phyloP scores from a whole-genome alignment of 2,113 vertebrate genomes.

The Gallinago jamesoni region DNA sequence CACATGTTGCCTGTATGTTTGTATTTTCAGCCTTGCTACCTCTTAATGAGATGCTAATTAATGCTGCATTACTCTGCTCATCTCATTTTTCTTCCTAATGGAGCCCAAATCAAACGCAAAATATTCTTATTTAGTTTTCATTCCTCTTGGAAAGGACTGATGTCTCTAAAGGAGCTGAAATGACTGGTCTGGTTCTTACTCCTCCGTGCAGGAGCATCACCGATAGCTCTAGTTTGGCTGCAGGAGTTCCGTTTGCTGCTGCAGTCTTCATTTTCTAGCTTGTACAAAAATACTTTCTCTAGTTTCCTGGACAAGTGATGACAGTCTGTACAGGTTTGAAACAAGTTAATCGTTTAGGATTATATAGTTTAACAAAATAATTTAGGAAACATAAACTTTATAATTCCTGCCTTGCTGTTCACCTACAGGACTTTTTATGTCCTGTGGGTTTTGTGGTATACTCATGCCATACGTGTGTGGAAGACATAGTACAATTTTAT shows the following conservation, averaged over 20 bases:
- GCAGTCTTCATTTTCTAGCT: background rate
- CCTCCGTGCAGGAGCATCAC: background rate
- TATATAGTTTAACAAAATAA: background rate
- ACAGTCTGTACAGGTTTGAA: background rate
- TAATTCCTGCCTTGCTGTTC: background rate
- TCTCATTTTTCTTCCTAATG: conserved; percentile 20
- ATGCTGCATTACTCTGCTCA: background rate
- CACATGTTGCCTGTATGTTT: background rate
- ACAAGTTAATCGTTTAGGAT: background rate
- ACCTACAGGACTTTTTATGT: background rate
- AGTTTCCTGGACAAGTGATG: background rate
- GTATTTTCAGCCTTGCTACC: background rate
- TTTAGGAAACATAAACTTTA: background rate
- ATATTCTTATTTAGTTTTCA: background rate
- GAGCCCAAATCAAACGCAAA: background rate
- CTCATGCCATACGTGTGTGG: background rate
- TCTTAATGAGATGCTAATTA: conserved; percentile 31
- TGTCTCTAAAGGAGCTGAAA: background rate
- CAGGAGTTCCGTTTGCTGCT: background rate
- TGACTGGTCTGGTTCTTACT: background rate
- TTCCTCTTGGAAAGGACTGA: background rate
- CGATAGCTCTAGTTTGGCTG: background rate
- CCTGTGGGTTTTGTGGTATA: background rate
- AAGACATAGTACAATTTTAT: background rate
- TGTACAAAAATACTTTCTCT: background rate